Percentiles rank a stretch among this genome's conserved stretches.
Conservation (phyloP, 2,113 vertebrate genomes). For the Morphnarchus princeps region DNA sequence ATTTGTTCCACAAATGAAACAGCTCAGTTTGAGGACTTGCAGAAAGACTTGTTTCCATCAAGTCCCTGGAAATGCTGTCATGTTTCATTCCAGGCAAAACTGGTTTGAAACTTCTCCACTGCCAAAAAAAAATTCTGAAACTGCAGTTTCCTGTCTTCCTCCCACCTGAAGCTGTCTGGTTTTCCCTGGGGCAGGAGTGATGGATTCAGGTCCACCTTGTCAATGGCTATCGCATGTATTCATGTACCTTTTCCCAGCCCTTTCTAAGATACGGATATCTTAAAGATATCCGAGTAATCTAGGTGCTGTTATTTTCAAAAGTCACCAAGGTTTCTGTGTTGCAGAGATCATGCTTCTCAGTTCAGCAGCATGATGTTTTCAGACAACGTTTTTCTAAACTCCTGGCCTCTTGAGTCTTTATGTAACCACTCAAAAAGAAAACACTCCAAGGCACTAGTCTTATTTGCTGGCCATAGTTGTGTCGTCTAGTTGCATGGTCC, state of each 20-base stretch:
- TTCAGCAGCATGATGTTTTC: background rate
- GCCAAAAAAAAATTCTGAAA: background rate
- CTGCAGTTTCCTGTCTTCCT: background rate
- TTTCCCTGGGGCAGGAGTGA: background rate
- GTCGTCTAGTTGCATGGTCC: background rate
- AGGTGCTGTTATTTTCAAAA: background rate
- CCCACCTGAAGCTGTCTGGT: background rate
- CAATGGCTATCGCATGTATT: background rate
- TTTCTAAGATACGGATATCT: background rate
- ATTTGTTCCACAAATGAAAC: constrained; percentile 26
- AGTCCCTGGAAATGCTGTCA: constrained; percentile 18
- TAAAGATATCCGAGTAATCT: accelerated
- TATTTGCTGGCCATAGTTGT: background rate
- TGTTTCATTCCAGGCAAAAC: constrained; percentile 42
- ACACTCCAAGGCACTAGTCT: background rate
- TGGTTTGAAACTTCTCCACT: background rate
- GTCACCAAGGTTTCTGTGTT: background rate
- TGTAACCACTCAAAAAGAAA: background rate
- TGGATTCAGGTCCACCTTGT: background rate
- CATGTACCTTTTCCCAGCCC: background rate
- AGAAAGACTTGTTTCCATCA: constrained; percentile 44
- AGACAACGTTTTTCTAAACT: background rate
- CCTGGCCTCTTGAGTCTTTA: background rate
- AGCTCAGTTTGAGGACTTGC: constrained; percentile 3
- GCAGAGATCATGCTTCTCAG: background rate